Base-by-base conservation (phyloP, 2,797 vertebrate species). In the Galago senegalensis region DNA sequence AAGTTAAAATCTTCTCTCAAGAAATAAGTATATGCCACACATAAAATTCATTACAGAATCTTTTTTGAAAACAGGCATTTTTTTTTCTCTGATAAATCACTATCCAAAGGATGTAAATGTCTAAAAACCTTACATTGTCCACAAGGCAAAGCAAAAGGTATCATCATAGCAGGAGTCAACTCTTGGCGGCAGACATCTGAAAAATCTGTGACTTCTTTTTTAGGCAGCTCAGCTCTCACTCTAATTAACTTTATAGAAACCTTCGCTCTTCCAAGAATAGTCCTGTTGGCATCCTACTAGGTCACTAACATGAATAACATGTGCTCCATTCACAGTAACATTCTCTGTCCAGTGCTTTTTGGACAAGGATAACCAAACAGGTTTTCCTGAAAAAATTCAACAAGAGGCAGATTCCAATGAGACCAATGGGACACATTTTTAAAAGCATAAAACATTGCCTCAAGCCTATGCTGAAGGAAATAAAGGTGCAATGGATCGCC, bases 1-100 rank as follows among this genome's bases (percentile, higher is more conserved):
- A 98, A 98, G 96, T 98, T 98, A 98, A 97, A 98, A 95, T 97
- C 96, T 89, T 97, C 93, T 97, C 95, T 98, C 91, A 96, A 91
- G 94, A 97, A 96, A 97, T 96, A 98, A 89, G 77, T 87, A 77
- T 90, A 97, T 93, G 84, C 89, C 97, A 98, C 91, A 95, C 70
- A 65, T 97, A 96, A 98, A 92, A 93, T 67, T 81, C 86, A 85
- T 75, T 80, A 94, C 82, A 94, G 73, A 75, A 70, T 89, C 91
- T 80, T 89, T 93, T 88, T 23, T 72, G 46, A 91, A 96, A 96
- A 83, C 69, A 87, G 93, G 77, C 60, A 21, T 56, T 80, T 84
- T 46, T 79, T 80, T 84, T 46, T 79, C 83, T 91, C 63, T 77
- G 69, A 40, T 89, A 94, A 95, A 98, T 86, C 69, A 95, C 60